A percentile compares a stretch with the other conserved stretches of the same genome.
These are phyloP conservation scores for Hypolimnas misippus DNA, from an alignment of 2,888 invertebrate species.

Conservation along the genomic window DNA sequence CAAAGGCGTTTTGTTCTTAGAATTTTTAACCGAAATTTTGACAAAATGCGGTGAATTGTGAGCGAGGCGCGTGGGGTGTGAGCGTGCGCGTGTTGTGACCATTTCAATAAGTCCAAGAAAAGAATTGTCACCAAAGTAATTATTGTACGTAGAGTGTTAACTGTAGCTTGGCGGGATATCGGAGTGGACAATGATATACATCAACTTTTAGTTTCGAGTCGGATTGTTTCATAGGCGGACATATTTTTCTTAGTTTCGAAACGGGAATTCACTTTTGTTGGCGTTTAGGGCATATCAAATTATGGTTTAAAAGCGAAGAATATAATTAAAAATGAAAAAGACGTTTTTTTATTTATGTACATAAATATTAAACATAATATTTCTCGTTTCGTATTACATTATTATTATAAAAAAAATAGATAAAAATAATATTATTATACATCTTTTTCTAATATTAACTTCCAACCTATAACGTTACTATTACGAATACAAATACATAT, in stretches of 20 bases:
- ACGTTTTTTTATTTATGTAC: background rate
- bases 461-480: background rate
- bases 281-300: background rate
- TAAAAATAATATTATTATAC: no score
- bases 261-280: slow-evolving; percentile 31
- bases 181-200: slow-evolving; percentile 52
- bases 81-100: slow-evolving; percentile 80
- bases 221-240: slow-evolving; percentile 7
- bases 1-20: slow-evolving; percentile 64
- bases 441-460: background rate
- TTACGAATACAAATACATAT: background rate
- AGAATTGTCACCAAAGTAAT: slow-evolving; percentile 77
- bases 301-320: slow-evolving; percentile 2
- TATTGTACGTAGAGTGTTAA: slow-evolving; percentile 69
- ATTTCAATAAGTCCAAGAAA: slow-evolving; percentile 70
- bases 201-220: slow-evolving; percentile 48
- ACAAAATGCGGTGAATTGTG: slow-evolving; percentile 74
- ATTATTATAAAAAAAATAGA: no score
- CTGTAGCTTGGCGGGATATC: slow-evolving; percentile 73
- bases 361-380: background rate
- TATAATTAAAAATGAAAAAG: background rate
- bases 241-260: slow-evolving; percentile 15
- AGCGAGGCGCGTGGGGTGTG: slow-evolving; percentile 64
- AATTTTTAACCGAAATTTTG: slow-evolving; percentile 81
- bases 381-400: no score